Evolutionary conservation across 2,113 vertebrate species (phyloP).

Genomic region (Psephotus haematonotus): DNA sequence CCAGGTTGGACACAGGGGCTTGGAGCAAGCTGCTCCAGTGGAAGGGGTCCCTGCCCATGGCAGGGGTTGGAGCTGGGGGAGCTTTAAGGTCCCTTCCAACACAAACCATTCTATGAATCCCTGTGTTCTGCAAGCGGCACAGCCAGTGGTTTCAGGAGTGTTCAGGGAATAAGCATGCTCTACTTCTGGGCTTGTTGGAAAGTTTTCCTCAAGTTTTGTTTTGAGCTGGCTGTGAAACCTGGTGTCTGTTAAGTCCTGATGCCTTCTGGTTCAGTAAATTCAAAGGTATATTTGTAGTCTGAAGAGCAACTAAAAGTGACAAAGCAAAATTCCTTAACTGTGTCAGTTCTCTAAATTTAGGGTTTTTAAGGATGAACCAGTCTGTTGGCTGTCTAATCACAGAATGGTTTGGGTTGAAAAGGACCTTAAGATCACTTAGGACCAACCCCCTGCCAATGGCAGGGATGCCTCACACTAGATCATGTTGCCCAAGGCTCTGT

Average conservation of each 20-base stretch:
- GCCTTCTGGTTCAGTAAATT: neutral
- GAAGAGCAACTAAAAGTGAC: neutral
- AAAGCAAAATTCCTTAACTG: neutral
- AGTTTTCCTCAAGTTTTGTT: neutral
- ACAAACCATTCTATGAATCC: neutral
- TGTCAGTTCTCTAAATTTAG: neutral
- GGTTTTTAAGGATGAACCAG: neutral
- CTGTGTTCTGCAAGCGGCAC: neutral
- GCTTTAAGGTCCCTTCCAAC: neutral
- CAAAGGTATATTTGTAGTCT: neutral
- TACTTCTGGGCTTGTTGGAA: neutral
- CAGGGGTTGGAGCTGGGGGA: neutral
- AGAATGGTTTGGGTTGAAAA: neutral
- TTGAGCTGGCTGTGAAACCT: too few relatives aligned
- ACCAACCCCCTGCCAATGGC: neutral
- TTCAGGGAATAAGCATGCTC: neutral
- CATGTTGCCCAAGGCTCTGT: neutral
- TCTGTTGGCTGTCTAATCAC: fast-evolving
- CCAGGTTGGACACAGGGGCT: neutral
- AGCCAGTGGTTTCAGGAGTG: neutral
- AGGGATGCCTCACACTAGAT: neutral
- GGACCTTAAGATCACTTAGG: neutral
- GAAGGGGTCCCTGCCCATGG: neutral
- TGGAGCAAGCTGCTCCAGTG: neutral
- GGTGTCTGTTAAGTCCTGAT: neutral